Conservation (phyloP, 2,113 vertebrate genomes). For the Siniperca knerii region DNA sequence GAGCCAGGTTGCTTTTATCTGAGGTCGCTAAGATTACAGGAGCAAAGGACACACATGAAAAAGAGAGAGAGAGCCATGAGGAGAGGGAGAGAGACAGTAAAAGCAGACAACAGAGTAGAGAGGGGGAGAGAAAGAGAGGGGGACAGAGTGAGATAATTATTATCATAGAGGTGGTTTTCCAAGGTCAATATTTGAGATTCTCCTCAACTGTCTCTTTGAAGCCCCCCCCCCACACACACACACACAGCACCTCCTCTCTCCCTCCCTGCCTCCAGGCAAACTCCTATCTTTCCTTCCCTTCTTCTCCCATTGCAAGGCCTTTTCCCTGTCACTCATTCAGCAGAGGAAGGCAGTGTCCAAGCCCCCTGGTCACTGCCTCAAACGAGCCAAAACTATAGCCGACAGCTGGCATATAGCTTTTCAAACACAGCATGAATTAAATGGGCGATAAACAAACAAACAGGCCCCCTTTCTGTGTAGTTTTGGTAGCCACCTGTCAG, state of each 20-base stretch:
- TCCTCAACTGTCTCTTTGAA: constrained; percentile 60
- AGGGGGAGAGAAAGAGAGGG: constrained; percentile 1
- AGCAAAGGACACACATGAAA: constrained; percentile 62
- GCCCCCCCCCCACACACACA: too few relatives aligned
- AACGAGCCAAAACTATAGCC: constrained; percentile 29
- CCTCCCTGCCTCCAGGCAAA: constrained; percentile 51
- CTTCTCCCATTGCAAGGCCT: constrained; percentile 34
- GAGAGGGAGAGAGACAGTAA: constrained; percentile 35
- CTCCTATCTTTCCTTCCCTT: constrained; percentile 46
- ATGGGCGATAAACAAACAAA: constrained; percentile 62
- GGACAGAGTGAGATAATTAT: constrained; percentile 62
- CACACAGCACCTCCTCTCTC: constrained; percentile 27
- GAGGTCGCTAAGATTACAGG: constrained; percentile 78
- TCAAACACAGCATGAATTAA: constrained; percentile 58
- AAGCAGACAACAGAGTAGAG: neutral
- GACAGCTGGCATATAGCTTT: constrained; percentile 45
- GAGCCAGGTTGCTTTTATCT: constrained; percentile 81
- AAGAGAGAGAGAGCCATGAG: constrained; percentile 6
- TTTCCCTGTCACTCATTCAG: constrained; percentile 62
- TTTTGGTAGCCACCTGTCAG: constrained; percentile 66
- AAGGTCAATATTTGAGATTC: constrained; percentile 81
- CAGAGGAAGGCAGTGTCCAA: constrained; percentile 29
- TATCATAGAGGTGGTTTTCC: constrained; percentile 76
- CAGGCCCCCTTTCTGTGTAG: constrained; percentile 22
- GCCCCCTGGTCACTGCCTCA: constrained; percentile 40